Conservation (phyloP, 2,113 vertebrate species). For the Cromileptes altivelis region DNA sequence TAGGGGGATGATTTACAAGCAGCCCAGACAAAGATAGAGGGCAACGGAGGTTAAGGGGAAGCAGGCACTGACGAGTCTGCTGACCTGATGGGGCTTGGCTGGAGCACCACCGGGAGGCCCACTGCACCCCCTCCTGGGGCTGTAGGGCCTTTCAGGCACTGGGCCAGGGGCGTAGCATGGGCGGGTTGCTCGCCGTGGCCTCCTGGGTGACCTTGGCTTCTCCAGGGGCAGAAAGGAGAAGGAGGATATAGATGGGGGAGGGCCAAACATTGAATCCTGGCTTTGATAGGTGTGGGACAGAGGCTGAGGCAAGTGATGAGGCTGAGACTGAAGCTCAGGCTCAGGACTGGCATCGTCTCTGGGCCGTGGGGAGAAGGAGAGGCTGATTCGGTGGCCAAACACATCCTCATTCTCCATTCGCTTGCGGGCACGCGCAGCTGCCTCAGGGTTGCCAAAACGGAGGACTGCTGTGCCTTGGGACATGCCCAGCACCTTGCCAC, state of each 20-base stretch:
- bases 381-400: conserved; percentile 92
- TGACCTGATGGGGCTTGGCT: conserved; percentile 89
- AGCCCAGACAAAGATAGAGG: conserved; percentile 62
- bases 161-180: conserved; percentile 85
- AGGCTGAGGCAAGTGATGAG: conserved; percentile 45
- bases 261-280: conserved; percentile 55
- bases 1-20: conserved; percentile 45
- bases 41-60: conserved; percentile 65
- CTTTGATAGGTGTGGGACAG: conserved; percentile 51
- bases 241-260: conserved; percentile 58
- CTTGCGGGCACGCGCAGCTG: conserved; percentile 93
- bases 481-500: conserved; percentile 95
- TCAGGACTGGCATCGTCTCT: conserved; percentile 80
- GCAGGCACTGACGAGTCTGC: conserved; percentile 90
- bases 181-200: conserved; percentile 88
- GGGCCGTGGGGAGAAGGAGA: conserved; percentile 91
- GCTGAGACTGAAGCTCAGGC: conserved; percentile 63
- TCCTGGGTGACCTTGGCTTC: conserved; percentile 93
- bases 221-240: conserved; percentile 85
- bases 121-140: conserved; percentile 87
- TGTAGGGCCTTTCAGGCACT: conserved; percentile 86
- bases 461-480: conserved; percentile 92
- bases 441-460: conserved; percentile 92
- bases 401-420: conserved; percentile 99
- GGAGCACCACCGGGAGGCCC: conserved; percentile 83